These are phyloP conservation scores for Asarcornis scutulata DNA, from an alignment of 2,113 vertebrate genomes.

Conservation along the genomic window DNA sequence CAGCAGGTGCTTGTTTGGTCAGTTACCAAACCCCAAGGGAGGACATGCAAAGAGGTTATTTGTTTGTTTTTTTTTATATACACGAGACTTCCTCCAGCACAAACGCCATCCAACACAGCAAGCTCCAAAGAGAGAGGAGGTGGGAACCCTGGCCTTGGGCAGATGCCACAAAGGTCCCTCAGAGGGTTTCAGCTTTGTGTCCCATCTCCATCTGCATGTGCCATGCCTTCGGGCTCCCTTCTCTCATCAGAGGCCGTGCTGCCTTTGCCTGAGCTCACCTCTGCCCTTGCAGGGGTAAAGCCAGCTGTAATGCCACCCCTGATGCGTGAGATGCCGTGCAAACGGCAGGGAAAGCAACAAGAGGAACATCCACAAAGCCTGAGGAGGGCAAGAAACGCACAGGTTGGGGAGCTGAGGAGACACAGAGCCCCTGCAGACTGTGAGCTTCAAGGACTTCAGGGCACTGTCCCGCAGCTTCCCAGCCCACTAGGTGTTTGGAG, in stretches of 20 bases:
- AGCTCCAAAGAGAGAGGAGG: background rate
- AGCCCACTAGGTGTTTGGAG: background rate
- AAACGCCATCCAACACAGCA: background rate
- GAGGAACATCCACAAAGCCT: background rate
- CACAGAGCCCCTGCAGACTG: background rate
- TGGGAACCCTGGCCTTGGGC: background rate
- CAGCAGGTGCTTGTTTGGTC: background rate
- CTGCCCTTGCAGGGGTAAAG: fast-evolving
- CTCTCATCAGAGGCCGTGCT: background rate
- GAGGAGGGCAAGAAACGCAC: background rate
- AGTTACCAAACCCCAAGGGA: background rate
- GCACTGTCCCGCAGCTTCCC: background rate
- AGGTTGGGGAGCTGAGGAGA: background rate
- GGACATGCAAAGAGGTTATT: background rate
- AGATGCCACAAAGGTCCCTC: background rate
- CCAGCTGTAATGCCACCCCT: background rate
- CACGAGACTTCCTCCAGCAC: background rate
- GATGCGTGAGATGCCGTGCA: background rate
- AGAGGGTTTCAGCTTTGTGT: background rate
- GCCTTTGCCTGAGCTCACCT: background rate
- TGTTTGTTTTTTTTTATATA: background rate
- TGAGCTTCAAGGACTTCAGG: background rate
- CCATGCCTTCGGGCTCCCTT: background rate
- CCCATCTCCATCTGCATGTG: background rate
- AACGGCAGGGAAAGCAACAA: background rate